Evolutionary conservation across 2,113 vertebrate genomes (phyloP).

Genomic region (Climacteris rufus): DNA sequence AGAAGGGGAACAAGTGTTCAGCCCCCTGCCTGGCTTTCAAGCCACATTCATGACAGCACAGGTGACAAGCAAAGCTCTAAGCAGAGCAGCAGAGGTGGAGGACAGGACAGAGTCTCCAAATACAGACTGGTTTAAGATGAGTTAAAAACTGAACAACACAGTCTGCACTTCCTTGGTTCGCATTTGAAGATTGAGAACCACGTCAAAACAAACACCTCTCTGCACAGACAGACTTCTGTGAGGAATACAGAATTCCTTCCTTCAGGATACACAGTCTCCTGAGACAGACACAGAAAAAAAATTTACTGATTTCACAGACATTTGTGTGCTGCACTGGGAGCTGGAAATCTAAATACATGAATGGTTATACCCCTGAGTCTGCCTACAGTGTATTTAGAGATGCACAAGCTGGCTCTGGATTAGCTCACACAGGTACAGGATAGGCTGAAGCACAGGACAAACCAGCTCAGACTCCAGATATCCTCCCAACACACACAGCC

Average conservation of each 20-base stretch:
- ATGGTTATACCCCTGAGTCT: background rate
- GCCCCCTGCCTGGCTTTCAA: background rate
- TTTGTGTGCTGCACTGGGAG: background rate
- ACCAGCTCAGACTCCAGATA: background rate
- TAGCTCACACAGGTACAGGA: background rate
- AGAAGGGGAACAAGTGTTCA: background rate
- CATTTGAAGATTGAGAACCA: background rate
- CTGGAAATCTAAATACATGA: background rate
- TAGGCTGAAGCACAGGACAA: background rate
- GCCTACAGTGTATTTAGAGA: background rate
- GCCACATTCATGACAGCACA: background rate
- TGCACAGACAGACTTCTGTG: background rate
- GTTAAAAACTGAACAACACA: background rate
- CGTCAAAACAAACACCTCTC: slow-evolving; percentile 30
- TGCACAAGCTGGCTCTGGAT: background rate
- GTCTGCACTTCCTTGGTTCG: background rate
- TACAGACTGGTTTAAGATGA: background rate
- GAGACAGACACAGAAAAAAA: background rate
- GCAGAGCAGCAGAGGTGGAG: background rate
- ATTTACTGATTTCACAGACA: background rate
- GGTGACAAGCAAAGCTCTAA: background rate
- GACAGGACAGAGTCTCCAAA: background rate
- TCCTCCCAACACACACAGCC: background rate
- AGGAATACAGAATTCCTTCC: background rate
- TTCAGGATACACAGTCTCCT: background rate